Conservation (phyloP, 2,888 invertebrate genomes). For the Rhagium mordax region DNA sequence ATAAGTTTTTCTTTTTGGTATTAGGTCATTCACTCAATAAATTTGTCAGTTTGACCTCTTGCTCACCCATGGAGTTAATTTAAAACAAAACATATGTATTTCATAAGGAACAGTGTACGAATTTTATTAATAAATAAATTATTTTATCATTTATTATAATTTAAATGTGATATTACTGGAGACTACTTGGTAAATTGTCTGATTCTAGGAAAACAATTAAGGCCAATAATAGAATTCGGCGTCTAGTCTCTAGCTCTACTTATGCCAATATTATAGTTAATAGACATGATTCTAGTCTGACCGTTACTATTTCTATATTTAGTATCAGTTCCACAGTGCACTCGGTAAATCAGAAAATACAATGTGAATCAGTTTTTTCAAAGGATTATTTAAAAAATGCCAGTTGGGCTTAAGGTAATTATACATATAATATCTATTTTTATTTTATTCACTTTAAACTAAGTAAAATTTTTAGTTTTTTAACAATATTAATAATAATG, state of each 20-base stretch:
- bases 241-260: conserved; percentile 55
- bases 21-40: not conserved
- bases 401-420: not conserved
- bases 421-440: not conserved
- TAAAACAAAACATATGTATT: not conserved
- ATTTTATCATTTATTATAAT: not conserved
- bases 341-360: conserved; percentile 17
- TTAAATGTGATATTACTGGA: not conserved
- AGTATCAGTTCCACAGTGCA: conserved; percentile 29
- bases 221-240: conserved; percentile 54
- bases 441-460: not conserved
- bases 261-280: conserved; percentile 44
- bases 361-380: conserved; percentile 6
- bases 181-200: conserved; percentile 30
- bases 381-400: not conserved
- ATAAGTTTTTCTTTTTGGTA: not conserved
- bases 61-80: not conserved
- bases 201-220: conserved; percentile 52
- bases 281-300: conserved; percentile 27
- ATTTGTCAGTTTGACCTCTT: not conserved
- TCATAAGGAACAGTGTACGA: not conserved
- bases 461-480: too few species aligned
- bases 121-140: not conserved
- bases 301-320: conserved; percentile 33
- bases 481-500: too few species aligned